Conservation (phyloP, 2,797 vertebrate genomes). For the Halcyon smyrnensis region DNA sequence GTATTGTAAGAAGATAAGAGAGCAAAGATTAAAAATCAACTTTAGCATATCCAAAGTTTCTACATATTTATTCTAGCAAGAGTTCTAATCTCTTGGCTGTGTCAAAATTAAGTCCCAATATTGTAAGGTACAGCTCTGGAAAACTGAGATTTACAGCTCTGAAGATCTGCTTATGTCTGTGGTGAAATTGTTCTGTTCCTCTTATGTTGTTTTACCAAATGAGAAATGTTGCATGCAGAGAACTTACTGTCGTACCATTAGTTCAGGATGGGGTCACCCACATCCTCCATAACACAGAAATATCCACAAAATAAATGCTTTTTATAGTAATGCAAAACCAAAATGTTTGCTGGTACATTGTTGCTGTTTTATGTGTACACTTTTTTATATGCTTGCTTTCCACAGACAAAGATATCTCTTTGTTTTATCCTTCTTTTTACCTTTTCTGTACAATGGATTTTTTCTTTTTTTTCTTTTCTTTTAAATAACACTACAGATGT, state of each 20-base stretch:
- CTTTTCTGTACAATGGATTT: background rate
- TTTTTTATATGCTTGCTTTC: background rate
- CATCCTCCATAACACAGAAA: background rate
- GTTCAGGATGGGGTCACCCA: background rate
- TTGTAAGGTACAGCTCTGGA: background rate
- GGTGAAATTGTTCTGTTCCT: background rate
- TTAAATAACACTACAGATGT: background rate
- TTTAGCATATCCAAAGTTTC: background rate
- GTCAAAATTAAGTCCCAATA: background rate
- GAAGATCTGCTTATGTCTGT: background rate
- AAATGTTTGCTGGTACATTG: background rate
- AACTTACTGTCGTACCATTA: background rate
- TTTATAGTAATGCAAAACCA: background rate
- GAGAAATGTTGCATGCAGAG: background rate
- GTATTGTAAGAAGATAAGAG: background rate
- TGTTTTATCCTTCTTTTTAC: background rate
- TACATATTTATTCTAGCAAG: background rate
- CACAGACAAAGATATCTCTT: background rate
- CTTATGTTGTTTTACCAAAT: background rate
- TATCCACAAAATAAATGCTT: background rate
- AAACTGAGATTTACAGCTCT: background rate
- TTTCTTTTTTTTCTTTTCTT: background rate
- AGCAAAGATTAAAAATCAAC: background rate
- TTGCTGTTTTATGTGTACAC: background rate
- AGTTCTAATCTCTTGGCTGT: background rate